These are phyloP conservation scores for Ormyrus labotus DNA, from an alignment of 2,888 invertebrate genomes.

Conservation along the genomic window DNA sequence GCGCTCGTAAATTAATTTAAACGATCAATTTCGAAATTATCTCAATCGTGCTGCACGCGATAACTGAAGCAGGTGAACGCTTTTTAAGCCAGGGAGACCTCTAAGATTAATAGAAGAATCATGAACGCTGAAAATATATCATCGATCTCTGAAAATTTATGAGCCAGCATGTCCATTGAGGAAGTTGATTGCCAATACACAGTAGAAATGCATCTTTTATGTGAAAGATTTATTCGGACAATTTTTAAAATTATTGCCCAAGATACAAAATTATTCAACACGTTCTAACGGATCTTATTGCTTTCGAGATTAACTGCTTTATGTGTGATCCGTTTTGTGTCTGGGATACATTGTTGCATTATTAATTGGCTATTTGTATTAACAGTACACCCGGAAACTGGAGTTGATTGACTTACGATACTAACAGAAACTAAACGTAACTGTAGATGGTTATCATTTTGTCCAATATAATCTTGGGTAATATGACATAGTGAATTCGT, in stretches of 20 bases:
- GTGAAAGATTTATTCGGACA: background rate
- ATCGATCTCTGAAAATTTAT: constrained; percentile 2
- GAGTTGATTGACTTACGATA: too few relatives aligned
- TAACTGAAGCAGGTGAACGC: background rate
- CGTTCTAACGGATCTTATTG: background rate
- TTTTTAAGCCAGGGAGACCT: background rate
- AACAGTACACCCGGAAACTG: too few relatives aligned
- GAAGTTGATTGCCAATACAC: constrained; percentile 5
- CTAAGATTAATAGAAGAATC: background rate
- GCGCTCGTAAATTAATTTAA: background rate
- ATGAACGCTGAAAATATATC: background rate
- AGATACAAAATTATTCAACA: background rate
- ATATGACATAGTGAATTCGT: too few relatives aligned
- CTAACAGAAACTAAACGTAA: too few relatives aligned
- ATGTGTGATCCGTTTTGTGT: too few relatives aligned
- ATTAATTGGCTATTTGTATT: too few relatives aligned
- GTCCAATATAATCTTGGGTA: too few relatives aligned
- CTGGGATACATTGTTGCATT: too few relatives aligned
- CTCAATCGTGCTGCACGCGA: background rate
- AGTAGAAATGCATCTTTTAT: constrained; percentile 11
- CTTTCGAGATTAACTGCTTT: too few relatives aligned
- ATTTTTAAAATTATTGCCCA: background rate
- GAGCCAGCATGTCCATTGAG: background rate
- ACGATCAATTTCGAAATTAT: background rate
- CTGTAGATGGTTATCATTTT: too few relatives aligned